phyloP scores from a whole-genome alignment of 2,888 invertebrate species.

The Drosophila affinis region DNA sequence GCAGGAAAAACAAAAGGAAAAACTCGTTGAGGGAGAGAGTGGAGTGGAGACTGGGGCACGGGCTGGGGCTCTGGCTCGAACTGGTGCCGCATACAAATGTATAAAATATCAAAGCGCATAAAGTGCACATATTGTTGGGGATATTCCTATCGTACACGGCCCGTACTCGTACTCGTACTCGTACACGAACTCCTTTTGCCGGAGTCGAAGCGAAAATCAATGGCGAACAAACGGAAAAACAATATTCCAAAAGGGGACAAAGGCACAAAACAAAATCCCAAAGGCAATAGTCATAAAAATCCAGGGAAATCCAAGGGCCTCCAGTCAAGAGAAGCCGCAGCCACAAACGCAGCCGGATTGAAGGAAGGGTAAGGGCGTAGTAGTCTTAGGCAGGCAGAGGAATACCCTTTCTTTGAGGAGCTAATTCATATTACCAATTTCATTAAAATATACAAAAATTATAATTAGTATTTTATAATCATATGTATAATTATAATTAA shows the following conservation, averaged over 20 bases:
- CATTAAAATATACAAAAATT: no score
- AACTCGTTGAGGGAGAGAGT: conserved; percentile 52
- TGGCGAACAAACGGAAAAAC: conserved; percentile 19
- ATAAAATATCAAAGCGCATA: conserved; percentile 73
- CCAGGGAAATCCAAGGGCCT: background rate
- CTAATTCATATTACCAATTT: background rate
- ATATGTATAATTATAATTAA: no score
- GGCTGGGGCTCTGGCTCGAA: background rate
- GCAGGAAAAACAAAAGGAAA: background rate
- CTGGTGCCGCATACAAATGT: conserved; percentile 45
- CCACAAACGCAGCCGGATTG: accelerated
- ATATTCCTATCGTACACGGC: conserved; percentile 22
- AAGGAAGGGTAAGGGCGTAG: background rate
- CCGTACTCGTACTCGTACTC: background rate
- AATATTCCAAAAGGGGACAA: conserved; percentile 5
- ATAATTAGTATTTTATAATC: no score
- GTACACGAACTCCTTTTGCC: conserved; percentile 6
- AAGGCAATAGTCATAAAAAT: conserved; percentile 33
- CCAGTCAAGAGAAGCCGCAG: background rate
- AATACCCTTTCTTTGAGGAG: background rate
- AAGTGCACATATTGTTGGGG: conserved; percentile 71
- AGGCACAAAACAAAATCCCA: conserved; percentile 8
- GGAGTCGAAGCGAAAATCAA: conserved; percentile 31
- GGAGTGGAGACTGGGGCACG: background rate
- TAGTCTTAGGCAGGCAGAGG: background rate